Conservation (phyloP, 1,140 invertebrate genomes). For the Charaxes varanes region DNA sequence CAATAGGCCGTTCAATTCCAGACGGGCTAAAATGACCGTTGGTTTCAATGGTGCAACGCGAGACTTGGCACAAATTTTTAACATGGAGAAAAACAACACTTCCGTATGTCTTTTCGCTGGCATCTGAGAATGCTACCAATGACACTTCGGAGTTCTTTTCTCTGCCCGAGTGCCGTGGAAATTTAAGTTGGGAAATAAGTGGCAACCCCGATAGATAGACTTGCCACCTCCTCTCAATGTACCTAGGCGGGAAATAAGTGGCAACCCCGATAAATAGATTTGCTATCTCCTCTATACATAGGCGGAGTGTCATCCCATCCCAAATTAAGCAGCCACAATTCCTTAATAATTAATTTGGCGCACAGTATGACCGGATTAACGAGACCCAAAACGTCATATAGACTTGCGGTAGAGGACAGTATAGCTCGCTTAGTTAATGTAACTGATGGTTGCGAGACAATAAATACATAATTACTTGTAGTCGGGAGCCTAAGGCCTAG, state of each 20-base stretch:
- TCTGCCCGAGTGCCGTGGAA: constrained; percentile 19
- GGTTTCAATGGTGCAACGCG: no score
- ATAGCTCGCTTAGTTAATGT: constrained; percentile 12
- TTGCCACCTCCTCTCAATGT: constrained; percentile 15
- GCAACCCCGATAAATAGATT: constrained; percentile 17
- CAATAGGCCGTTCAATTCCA: no score
- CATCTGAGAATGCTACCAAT: constrained; percentile 19
- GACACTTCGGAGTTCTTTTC: constrained; percentile 8
- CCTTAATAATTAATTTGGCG: no score
- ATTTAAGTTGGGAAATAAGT: constrained; percentile 13
- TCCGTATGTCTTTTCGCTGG: constrained; percentile 23
- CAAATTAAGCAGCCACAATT: no score
- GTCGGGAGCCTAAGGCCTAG: constrained; percentile 14
- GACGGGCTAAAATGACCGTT: no score
- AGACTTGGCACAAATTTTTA: no score
- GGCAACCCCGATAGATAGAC: constrained; percentile 18
- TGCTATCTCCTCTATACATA: constrained; percentile 11
- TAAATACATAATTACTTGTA: constrained; percentile 9
- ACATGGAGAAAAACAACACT: no score
- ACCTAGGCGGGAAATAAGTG: constrained; percentile 13
- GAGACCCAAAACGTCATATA: constrained; percentile 17
- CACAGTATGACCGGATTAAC: no score
- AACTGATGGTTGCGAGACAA: neutral
- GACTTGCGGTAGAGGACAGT: constrained; percentile 12
- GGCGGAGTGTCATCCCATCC: constrained; percentile 17